Percentiles rank a stretch among this genome's conserved stretches.
These are phyloP conservation scores for Panthera tigris DNA, from an alignment of 2,113 vertebrate genomes.

Conservation along the genomic window DNA sequence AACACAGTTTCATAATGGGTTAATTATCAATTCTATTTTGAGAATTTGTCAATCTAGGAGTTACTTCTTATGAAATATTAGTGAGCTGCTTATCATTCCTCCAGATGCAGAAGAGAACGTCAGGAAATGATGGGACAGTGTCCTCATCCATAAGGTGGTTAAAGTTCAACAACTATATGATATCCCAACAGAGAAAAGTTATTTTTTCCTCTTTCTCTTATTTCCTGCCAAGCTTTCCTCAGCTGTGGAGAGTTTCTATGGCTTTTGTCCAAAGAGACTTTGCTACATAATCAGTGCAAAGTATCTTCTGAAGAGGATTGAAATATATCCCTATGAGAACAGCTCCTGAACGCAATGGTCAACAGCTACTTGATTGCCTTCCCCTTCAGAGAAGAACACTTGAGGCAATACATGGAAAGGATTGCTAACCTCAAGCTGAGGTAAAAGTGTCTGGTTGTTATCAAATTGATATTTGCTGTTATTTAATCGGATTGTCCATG, in stretches of 20 bases:
- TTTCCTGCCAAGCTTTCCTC: conserved; percentile 1
- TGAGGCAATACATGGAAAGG: background rate
- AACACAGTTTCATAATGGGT: background rate
- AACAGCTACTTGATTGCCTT: background rate
- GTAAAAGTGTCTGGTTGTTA: background rate
- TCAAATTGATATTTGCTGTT: background rate
- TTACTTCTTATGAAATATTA: background rate
- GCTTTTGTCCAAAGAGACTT: background rate
- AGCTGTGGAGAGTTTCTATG: background rate
- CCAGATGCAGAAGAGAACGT: background rate
- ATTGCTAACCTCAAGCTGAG: background rate
- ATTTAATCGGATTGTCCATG: background rate
- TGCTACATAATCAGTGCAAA: background rate
- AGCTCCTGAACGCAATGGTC: background rate
- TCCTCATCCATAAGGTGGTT: background rate
- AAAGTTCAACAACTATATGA: background rate
- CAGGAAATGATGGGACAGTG: background rate
- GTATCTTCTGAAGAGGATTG: background rate
- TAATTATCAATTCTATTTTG: background rate
- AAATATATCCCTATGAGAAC: background rate
- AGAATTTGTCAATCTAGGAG: background rate
- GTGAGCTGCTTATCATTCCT: background rate
- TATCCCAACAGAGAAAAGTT: background rate
- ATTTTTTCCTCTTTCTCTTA: conserved; percentile 33
- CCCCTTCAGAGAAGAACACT: background rate